A percentile compares a stretch with the other conserved stretches of the same genome.
Evolutionary conservation across 2,113 vertebrate genomes (phyloP).

Genomic region (Festucalex cinctus): DNA sequence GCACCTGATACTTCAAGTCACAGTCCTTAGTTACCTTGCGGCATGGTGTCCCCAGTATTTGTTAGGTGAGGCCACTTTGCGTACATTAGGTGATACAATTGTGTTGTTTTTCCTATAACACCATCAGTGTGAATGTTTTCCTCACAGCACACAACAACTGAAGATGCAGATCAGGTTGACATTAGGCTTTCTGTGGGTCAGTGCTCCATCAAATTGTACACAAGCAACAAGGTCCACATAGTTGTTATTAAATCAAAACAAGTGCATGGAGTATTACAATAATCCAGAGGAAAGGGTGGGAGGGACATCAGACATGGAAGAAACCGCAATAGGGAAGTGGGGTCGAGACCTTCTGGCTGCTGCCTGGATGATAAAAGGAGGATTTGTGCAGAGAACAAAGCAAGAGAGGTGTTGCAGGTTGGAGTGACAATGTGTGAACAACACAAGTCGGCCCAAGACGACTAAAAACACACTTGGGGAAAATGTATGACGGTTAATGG

Average conservation of each 20-base stretch:
- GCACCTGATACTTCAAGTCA: too few relatives aligned
- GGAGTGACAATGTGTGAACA: constrained; percentile 43
- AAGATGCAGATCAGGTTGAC: constrained; percentile 15
- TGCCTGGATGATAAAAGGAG: constrained; percentile 66
- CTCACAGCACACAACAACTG: constrained; percentile 6
- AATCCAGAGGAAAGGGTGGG: constrained; percentile 46
- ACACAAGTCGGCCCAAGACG: constrained; percentile 27
- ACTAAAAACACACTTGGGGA: constrained; percentile 13
- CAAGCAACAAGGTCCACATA: constrained; percentile 58
- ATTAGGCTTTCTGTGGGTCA: constrained; percentile 39
- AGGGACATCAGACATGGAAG: constrained; percentile 56
- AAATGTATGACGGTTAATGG: constrained; percentile 12
- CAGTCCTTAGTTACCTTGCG: too few relatives aligned
- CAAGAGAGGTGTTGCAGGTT: constrained; percentile 42
- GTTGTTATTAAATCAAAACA: constrained; percentile 70
- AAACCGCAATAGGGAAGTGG: constrained; percentile 64
- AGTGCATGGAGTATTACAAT: constrained; percentile 62
- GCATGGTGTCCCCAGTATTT: too few relatives aligned
- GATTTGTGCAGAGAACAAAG: constrained; percentile 69
- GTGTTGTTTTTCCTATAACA: background rate
- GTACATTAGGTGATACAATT: background rate
- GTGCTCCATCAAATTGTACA: constrained; percentile 53
- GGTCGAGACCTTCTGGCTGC: constrained; percentile 64
- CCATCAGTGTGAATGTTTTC: background rate
- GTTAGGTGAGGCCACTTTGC: background rate